Evolutionary conservation across 2,888 invertebrate genomes (phyloP), one percentile per base, ranked within the genome.

Genomic region (Lithophane socia): DNA sequence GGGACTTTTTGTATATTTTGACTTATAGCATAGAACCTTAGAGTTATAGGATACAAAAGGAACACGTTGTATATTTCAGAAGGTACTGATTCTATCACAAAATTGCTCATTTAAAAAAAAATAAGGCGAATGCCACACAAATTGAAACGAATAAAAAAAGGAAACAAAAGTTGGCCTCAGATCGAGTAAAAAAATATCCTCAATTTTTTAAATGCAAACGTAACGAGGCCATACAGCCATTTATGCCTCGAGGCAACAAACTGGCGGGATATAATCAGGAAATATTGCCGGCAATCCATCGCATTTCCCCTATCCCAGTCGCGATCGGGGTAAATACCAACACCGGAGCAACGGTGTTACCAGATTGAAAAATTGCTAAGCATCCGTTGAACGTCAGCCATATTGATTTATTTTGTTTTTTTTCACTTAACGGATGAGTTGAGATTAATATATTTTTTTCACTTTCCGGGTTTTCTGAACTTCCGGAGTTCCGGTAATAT

Each of bases 241-340:
- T 84, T 79, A 77, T 80, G 83, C 73, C 67, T 73, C 65, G 63
- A 82, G 78, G 75, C 74, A 83, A 66, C 71, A 78, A 52, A 72
- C 69, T 73, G 47, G 81, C 66, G 75, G 78, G 75, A 75, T 84
- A 83, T 90, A 90, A 91, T 91, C 87, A 89, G 89, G 90, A 92
- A 90, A 91, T 90, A 91, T 91, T 80, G 89, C 84, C 82, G 77
- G 88, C 90, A 84, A 91, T 91, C 87, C 88, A 90, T 92, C 88
- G 87, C 77, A 83, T 89, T 90, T 89, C 83, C 84, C 80, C 83
- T 72, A 83, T 82, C 80, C 79, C 74, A 69, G 81, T 82, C 79
- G 77, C 81, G 84, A 83, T 84, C 84, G 77, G 83, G 82, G 84
- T 86, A 82, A 87, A 86, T 80, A 83, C 79, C 82, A 81, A 86